A percentile compares a stretch with the other conserved stretches of the same genome.
Evolutionary conservation across 2,113 vertebrate species (phyloP).

Genomic region (Puffinus mauretanicus): DNA sequence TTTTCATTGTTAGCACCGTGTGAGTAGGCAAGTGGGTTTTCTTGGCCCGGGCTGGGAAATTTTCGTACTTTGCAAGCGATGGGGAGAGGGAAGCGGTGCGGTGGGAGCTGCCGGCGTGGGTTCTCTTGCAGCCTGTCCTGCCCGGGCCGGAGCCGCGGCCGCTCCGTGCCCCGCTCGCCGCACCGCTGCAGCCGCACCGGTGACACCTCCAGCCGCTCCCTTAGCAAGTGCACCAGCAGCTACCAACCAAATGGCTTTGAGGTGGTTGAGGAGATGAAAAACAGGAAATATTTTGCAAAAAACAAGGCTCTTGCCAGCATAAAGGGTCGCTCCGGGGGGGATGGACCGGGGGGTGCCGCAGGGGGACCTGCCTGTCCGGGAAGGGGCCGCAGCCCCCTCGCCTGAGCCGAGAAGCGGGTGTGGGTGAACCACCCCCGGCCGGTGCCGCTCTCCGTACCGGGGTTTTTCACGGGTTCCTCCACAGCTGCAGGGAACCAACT

Average conservation of each 20-base stretch:
- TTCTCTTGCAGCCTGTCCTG: not conserved
- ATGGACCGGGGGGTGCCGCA: accelerated
- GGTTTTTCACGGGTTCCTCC: not conserved
- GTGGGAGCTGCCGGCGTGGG: not conserved
- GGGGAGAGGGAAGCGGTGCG: not conserved
- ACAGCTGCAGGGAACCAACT: not conserved
- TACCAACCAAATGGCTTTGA: not conserved
- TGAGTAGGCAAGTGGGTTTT: slow-evolving; percentile 55
- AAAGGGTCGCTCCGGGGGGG: accelerated
- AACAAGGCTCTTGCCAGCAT: accelerated
- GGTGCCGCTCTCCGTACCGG: accelerated
- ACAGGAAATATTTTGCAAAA: not conserved
- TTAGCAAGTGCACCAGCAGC: not conserved
- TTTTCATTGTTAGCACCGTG: slow-evolving; percentile 56
- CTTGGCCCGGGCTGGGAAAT: not conserved
- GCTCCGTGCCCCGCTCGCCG: not conserved
- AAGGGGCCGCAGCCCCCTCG: not conserved
- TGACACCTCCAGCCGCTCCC: not conserved
- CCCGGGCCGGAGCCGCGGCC: not conserved
- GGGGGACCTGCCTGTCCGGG: not conserved
- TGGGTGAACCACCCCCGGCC: not conserved
- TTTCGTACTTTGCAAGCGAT: not conserved
- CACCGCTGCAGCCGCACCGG: not conserved
- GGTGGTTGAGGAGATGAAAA: not conserved
- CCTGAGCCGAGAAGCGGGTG: not conserved